These are phyloP conservation scores for Hafferia zeledoni DNA, from an alignment of 2,797 vertebrate species.

Conservation along the genomic window DNA sequence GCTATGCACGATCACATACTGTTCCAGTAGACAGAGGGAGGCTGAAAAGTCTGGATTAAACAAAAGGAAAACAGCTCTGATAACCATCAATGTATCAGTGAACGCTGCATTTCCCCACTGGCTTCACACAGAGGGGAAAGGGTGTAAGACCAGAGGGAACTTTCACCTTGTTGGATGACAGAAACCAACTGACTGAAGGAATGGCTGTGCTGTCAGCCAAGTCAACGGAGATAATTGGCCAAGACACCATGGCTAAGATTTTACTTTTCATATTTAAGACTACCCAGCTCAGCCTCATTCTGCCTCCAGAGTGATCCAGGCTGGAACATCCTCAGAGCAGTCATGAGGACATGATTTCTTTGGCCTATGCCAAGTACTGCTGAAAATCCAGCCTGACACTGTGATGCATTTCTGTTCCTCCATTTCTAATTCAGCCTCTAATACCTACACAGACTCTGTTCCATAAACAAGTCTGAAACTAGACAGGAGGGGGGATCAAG, in stretches of 20 bases:
- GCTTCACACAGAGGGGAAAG: background rate
- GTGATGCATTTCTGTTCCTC: conserved; percentile 20
- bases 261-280: background rate
- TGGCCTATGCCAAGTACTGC: background rate
- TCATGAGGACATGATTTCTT: background rate
- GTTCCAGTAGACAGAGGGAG: background rate
- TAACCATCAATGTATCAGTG: background rate
- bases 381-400: conserved; percentile 2
- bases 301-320: background rate
- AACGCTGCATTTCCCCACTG: background rate
- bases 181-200: background rate
- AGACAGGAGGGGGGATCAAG: conserved; percentile 52
- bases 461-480: conserved; percentile 62
- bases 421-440: conserved; percentile 18
- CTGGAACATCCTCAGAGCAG: background rate
- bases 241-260: background rate
- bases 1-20: background rate
- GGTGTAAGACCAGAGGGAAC: background rate
- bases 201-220: background rate
- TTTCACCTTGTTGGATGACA: background rate
- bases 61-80: background rate
- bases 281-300: background rate
- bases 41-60: background rate
- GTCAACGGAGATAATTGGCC: rapidly evolving
- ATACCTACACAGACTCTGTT: conserved; percentile 35